phyloP scores from a whole-genome alignment of 92 coral and sea anemone genomes.

The Epizoanthus fatuus region DNA sequence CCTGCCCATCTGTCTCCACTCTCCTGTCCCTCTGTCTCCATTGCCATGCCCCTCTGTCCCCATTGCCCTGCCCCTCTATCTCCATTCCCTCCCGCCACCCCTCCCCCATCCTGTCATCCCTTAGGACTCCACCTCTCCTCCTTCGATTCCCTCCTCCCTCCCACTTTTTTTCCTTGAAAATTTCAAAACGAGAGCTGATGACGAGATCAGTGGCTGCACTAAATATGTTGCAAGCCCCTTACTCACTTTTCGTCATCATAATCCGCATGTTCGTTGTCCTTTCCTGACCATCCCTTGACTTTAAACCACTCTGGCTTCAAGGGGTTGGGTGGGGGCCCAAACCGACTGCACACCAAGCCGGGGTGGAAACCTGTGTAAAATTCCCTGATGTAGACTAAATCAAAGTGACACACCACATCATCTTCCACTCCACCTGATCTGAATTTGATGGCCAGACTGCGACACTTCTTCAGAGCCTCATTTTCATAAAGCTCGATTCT shows the following conservation, averaged over 20 bases:
- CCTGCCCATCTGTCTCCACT: too few relatives aligned
- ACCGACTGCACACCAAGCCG: constrained; percentile 21
- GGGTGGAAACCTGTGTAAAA: constrained; percentile 16
- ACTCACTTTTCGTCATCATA: constrained; percentile 45
- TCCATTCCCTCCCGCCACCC: too few relatives aligned
- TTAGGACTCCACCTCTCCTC: too few relatives aligned
- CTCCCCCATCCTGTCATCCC: too few relatives aligned
- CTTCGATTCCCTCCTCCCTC: too few relatives aligned
- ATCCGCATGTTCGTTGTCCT: neutral
- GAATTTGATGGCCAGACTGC: constrained; percentile 7
- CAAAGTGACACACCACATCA: constrained; percentile 18
- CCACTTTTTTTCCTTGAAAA: too few relatives aligned
- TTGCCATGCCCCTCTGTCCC: too few relatives aligned
- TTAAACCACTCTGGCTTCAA: constrained; percentile 25
- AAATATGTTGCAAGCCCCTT: too few relatives aligned
- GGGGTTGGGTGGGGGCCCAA: constrained; percentile 14
- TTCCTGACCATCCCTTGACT: constrained; percentile 16
- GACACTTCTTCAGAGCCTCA: constrained; percentile 30
- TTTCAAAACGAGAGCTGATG: too few relatives aligned
- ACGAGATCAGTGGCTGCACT: too few relatives aligned
- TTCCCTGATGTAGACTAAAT: constrained; percentile 18
- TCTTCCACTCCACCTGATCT: constrained; percentile 4
- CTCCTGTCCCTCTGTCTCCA: too few relatives aligned
- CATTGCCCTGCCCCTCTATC: too few relatives aligned
- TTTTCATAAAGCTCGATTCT: constrained; percentile 28